phyloP scores from a whole-genome alignment of 2,797 vertebrate genomes.

The Peromyscus nudipes region DNA sequence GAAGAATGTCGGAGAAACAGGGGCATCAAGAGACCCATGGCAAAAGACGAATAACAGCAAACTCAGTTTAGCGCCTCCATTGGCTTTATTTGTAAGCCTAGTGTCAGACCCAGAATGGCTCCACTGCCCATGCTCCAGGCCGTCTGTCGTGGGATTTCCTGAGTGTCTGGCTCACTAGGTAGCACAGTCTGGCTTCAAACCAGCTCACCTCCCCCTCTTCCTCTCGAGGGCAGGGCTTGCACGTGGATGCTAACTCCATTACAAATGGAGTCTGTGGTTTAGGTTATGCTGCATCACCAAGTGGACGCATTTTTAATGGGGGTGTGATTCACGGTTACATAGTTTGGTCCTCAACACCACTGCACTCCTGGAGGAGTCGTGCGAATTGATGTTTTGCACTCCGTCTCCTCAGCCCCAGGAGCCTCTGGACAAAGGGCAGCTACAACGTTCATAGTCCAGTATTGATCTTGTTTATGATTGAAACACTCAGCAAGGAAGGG shows the following conservation, averaged over 20 bases:
- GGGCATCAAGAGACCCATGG: not conserved
- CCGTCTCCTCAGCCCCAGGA: not conserved
- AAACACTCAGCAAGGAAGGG: not conserved
- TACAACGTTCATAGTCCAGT: not conserved
- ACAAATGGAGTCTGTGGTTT: not conserved
- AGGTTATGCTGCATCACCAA: not conserved
- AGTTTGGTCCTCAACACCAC: not conserved
- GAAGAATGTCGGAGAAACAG: not conserved
- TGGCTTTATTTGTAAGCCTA: not conserved
- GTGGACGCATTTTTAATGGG: not conserved
- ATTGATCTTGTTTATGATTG: constrained; percentile 41
- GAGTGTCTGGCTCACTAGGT: not conserved
- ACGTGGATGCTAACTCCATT: not conserved
- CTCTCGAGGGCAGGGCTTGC: not conserved
- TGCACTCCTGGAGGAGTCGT: not conserved
- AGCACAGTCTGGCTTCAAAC: not conserved
- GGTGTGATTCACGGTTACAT: not conserved
- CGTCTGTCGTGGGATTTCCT: not conserved
- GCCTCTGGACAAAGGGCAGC: not conserved
- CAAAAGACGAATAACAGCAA: not conserved
- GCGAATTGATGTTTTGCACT: not conserved
- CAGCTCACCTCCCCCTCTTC: not conserved
- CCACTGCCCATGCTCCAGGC: too few relatives aligned
- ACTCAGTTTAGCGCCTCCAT: not conserved
- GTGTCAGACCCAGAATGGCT: not conserved